phyloP scores from a whole-genome alignment of 2,113 vertebrate genomes.

The Colistium nudipinnis region DNA sequence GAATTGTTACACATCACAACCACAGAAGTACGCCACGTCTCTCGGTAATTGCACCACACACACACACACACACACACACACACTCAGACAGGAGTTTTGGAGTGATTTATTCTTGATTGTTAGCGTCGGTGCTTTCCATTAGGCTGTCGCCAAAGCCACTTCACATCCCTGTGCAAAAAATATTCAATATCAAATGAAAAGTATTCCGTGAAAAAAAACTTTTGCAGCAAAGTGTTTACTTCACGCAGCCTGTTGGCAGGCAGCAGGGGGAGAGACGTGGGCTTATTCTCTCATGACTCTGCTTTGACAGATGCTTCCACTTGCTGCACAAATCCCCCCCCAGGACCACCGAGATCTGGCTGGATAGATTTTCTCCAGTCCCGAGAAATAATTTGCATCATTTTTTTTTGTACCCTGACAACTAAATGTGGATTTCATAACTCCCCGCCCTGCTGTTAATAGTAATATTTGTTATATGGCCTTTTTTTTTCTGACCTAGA shows the following conservation, averaged over 20 bases:
- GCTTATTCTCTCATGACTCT: slow-evolving; percentile 18
- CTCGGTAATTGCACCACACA: no score
- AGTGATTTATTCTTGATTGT: not conserved
- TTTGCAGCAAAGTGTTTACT: not conserved
- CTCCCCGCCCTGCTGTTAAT: not conserved
- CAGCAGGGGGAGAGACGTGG: not conserved
- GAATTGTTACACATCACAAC: not conserved
- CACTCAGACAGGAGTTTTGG: slow-evolving; percentile 4
- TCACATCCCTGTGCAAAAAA: not conserved
- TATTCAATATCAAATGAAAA: not conserved
- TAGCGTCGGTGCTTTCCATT: slow-evolving; percentile 7
- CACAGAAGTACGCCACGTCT: not conserved
- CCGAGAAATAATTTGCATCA: slow-evolving; percentile 4
- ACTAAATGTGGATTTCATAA: slow-evolving; percentile 15
- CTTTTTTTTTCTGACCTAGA: slow-evolving; percentile 13
- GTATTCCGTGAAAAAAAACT: not conserved
- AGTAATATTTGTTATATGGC: not conserved
- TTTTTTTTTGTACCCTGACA: not conserved
- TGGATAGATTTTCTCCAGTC: slow-evolving; percentile 18
- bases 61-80: no score
- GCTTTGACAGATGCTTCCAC: slow-evolving; percentile 15
- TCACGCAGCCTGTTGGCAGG: slow-evolving; percentile 9
- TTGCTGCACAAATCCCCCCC: not conserved
- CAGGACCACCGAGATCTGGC: slow-evolving; percentile 20
- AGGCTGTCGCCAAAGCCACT: not conserved